Percentiles rank a stretch among this genome's conserved stretches.
Conservation (phyloP, 2,797 vertebrate genomes). For the Myotis planiceps region DNA sequence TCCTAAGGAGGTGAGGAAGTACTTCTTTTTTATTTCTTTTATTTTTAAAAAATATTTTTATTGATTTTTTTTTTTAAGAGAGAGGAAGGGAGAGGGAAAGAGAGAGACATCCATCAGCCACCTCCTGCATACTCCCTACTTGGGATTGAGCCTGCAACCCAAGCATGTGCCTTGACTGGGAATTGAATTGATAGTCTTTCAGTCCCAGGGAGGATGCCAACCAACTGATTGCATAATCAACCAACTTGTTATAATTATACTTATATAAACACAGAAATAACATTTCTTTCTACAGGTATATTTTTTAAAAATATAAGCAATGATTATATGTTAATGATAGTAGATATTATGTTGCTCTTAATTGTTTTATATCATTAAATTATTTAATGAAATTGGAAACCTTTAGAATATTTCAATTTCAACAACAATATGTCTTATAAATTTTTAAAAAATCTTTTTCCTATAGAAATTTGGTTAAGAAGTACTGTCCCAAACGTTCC, state of each 20-base stretch:
- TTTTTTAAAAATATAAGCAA: conserved; percentile 53
- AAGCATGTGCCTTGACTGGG: no score
- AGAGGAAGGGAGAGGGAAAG: no score
- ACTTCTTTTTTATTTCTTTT: no score
- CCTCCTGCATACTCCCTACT: no score
- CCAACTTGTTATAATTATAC: conserved; percentile 2
- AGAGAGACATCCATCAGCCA: no score
- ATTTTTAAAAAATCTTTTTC: conserved; percentile 38
- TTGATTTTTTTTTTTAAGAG: no score
- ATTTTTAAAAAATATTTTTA: no score
- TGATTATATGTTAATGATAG: neutral
- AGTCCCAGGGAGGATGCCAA: no score
- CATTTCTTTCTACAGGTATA: neutral
- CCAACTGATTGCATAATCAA: neutral
- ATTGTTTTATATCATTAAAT: conserved; percentile 39
- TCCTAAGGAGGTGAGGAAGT: neutral
- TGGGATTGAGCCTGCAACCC: no score
- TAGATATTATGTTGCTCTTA: conserved; percentile 24
- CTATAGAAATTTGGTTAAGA: conserved; percentile 96
- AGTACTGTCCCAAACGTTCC: conserved; percentile 96
- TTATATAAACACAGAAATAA: neutral
- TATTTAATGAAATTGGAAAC: conserved; percentile 33
- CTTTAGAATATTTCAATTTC: conserved; percentile 53
- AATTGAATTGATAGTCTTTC: no score
- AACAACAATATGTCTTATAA: neutral